Evolutionary conservation across 2,888 invertebrate species (phyloP), one percentile per base, ranked within the genome.

Genomic region (Danaus chrysippus): DNA sequence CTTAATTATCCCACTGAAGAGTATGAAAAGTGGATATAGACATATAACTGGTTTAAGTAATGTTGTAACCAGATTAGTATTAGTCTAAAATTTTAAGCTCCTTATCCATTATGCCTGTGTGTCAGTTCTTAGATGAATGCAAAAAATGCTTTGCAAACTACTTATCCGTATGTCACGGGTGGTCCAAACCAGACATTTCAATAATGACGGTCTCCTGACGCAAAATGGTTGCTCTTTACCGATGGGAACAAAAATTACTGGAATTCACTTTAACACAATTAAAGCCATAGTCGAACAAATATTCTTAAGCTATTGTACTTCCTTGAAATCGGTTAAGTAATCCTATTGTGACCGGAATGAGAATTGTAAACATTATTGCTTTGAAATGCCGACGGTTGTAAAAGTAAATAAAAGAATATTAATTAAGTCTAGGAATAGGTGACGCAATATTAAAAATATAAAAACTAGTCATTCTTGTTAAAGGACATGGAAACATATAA

Each of bases 101-200:
- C 17, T 63, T 56, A 67, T 63, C 63, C 63, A 34, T 49, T 56
- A 46, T 52, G 42, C 42, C 58, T 58, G 69, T 71, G 64, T 64
- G 70, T 70, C 65, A 49, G 49, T 49, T 58, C 69, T 68, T 68
- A 70, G 67, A 66, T 64, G 63, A 57, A 52, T 41, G 52, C 68
- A 67, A 69, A 66, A 71, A 72, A 66, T 76, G 81, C 78, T 79
- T 72, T 76, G 68, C 70, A 69, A 78, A 76, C 76, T 73, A 71
- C 70, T 67, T 66, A 73, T 66, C 84, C 69, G 83, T 86, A 75
- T 83, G 84, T 84, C 82, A 71, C 83, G 87, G 87, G 87, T 87
- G 89, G 88, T 84, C 87, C 78, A 70, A 70, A 73, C 71, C 74
- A 80, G 79, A 84, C 81, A 78, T 80, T 84, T 79, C 83, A 84